A percentile compares a stretch with the other conserved stretches of the same genome.
Evolutionary conservation across 2,113 vertebrate species (phyloP).

Genomic region (Laticauda laticaudata): DNA sequence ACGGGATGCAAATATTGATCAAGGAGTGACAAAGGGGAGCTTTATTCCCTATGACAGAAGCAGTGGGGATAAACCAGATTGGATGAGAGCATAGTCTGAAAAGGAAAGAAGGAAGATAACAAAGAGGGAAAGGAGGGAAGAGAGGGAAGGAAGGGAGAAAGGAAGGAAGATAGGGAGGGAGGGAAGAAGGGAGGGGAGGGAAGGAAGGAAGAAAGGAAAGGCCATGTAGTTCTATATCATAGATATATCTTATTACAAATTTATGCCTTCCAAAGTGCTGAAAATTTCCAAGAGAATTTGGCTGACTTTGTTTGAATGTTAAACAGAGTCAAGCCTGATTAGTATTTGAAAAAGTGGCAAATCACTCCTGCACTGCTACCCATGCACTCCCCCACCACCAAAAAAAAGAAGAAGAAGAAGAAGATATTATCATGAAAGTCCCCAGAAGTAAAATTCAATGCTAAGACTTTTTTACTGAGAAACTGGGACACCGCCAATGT

Average conservation of each 20-base stretch:
- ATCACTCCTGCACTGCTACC: background rate
- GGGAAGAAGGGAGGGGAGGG: background rate
- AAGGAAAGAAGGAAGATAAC: background rate
- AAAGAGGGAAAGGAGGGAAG: background rate
- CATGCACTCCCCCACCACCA: no score
- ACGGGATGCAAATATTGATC: slow-evolving; percentile 54
- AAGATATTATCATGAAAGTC: background rate
- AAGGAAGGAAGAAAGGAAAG: background rate
- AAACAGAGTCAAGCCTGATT: background rate
- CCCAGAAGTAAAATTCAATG: background rate
- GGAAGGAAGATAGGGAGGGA: background rate
- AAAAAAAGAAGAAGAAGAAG: no score
- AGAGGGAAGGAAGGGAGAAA: background rate
- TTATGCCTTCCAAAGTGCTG: background rate
- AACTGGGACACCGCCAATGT: background rate
- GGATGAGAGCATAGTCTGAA: slow-evolving; percentile 35
- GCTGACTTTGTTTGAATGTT: background rate
- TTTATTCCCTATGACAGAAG: slow-evolving; percentile 44
- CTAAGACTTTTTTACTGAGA: background rate
- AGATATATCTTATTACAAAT: background rate
- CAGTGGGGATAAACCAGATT: slow-evolving; percentile 52
- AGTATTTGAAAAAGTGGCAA: background rate
- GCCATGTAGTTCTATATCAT: background rate
- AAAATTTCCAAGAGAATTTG: background rate
- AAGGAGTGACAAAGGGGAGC: slow-evolving; percentile 25